These are phyloP conservation scores for Nanorana parkeri DNA, from an alignment of 2,113 vertebrate species.

Conservation along the genomic window DNA sequence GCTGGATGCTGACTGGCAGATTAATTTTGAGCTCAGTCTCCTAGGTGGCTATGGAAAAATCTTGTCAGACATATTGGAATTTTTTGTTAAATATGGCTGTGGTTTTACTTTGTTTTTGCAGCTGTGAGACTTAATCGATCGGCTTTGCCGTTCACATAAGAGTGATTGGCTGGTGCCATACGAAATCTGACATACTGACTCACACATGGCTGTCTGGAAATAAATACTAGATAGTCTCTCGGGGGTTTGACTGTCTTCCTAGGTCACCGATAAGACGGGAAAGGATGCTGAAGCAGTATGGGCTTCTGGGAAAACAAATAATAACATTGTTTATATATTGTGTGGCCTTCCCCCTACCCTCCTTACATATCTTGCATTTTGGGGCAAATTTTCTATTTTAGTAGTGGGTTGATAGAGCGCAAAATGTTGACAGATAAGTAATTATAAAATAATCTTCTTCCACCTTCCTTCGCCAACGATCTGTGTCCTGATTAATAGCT, in stretches of 20 bases:
- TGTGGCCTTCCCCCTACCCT: neutral
- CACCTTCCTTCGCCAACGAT: constrained; percentile 30
- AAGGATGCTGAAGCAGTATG: constrained; percentile 2
- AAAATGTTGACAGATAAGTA: constrained; percentile 26
- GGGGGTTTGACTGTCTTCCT: neutral
- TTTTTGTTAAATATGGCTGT: neutral
- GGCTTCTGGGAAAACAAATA: constrained; percentile 19
- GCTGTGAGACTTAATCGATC: neutral
- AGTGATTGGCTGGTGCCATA: neutral
- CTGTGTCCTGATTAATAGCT: constrained; percentile 29
- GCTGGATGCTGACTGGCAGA: too few relatives aligned
- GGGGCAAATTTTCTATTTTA: neutral
- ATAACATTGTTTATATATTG: too few relatives aligned
- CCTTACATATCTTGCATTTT: neutral
- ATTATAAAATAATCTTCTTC: constrained; percentile 36
- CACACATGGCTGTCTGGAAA: neutral
- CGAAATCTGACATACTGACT: neutral
- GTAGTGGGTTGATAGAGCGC: constrained; percentile 1
- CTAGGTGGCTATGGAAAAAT: neutral
- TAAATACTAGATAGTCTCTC: neutral
- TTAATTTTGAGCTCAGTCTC: too few relatives aligned
- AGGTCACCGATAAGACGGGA: neutral
- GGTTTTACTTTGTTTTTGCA: constrained; percentile 21
- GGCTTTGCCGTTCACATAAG: neutral
- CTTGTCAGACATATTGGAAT: too few relatives aligned